phyloP scores from a whole-genome alignment of 2,797 vertebrate species.

The Propithecus perrieri region DNA sequence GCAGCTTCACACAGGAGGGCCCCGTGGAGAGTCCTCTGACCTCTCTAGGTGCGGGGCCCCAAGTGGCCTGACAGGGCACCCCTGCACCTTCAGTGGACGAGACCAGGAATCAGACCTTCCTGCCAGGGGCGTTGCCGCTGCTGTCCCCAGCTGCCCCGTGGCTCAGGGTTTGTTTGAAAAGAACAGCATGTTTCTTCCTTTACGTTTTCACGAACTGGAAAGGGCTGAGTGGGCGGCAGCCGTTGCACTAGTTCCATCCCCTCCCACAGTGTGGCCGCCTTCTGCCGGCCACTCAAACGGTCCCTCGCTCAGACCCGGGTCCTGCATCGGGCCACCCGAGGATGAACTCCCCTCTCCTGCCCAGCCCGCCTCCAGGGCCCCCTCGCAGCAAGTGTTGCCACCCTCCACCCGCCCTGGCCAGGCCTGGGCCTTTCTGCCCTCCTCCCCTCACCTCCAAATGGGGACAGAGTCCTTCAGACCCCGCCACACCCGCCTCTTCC shows the following conservation, averaged over 20 bases:
- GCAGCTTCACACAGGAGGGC: neutral
- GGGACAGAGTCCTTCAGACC: neutral
- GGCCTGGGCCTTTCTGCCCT: neutral
- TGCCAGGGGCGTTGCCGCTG: fast-evolving
- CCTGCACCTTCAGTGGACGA: neutral
- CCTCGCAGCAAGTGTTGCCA: neutral
- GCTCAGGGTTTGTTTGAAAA: too few relatives aligned
- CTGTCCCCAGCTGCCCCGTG: fast-evolving
- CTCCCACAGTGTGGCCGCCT: neutral
- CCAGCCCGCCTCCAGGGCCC: neutral
- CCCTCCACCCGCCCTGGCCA: neutral
- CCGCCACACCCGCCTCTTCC: too few relatives aligned
- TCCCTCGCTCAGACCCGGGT: fast-evolving
- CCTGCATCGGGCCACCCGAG: fast-evolving
- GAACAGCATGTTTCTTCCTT: neutral
- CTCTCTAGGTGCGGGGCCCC: neutral
- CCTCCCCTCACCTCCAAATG: neutral
- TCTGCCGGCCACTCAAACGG: too few relatives aligned
- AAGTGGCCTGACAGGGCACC: neutral
- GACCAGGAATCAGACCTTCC: neutral
- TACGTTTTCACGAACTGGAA: neutral
- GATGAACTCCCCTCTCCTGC: neutral
- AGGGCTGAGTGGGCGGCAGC: neutral
- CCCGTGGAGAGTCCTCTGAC: neutral
- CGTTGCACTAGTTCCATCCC: neutral